Percentiles rank a stretch among this genome's conserved stretches.
Evolutionary conservation across 2,797 vertebrate genomes (phyloP).

Genomic region (Galago senegalensis): DNA sequence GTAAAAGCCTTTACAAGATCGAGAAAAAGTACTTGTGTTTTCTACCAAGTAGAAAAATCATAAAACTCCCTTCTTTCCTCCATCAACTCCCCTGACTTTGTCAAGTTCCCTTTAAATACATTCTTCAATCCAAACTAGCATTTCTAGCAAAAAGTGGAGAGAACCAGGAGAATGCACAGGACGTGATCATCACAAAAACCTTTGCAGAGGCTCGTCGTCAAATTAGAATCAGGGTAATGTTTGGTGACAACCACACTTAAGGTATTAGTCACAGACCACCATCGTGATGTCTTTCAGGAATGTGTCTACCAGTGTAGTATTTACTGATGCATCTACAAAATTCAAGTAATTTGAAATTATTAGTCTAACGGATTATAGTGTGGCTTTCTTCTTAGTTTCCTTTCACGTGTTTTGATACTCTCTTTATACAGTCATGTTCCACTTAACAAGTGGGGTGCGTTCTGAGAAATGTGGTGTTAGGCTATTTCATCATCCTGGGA

Average conservation of each 20-base stretch:
- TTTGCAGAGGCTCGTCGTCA: constrained; percentile 1
- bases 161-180: background rate
- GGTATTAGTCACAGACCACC: background rate
- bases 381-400: background rate
- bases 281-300: background rate
- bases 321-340: background rate
- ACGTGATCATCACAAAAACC: background rate
- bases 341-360: constrained; percentile 53
- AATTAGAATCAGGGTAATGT: background rate
- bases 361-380: background rate
- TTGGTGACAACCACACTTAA: background rate
- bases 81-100: background rate
- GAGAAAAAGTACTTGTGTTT: background rate
- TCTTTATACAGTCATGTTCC: background rate
- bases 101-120: constrained; percentile 38
- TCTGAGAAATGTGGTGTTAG: background rate
- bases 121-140: background rate
- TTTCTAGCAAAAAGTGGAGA: constrained; percentile 39
- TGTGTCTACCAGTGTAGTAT: background rate
- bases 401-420: background rate
- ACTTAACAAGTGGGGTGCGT: background rate
- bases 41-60: constrained; percentile 28
- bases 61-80: background rate
- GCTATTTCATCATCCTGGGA: background rate
- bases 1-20: background rate